Evolutionary conservation across 2,888 invertebrate genomes (phyloP).

Genomic region (Chalcis sispes): DNA sequence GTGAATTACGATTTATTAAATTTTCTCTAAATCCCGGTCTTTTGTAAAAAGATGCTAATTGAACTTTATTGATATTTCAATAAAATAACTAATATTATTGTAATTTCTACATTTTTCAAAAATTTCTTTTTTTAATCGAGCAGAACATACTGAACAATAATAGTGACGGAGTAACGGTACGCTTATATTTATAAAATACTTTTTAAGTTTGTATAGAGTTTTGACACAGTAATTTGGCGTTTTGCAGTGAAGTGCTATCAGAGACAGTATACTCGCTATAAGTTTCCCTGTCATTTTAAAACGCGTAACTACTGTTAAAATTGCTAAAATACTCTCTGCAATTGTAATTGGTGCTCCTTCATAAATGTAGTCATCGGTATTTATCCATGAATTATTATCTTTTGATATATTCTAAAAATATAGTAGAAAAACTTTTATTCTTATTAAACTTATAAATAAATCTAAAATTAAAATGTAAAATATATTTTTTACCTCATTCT

Average conservation of each 20-base stretch:
- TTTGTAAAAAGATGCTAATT: constrained; percentile 41
- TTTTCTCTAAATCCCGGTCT: constrained; percentile 39
- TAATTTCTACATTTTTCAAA: constrained; percentile 24
- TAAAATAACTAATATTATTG: constrained; percentile 40
- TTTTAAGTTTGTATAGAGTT: constrained; percentile 45
- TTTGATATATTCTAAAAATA: no score
- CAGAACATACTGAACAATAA: constrained; percentile 46
- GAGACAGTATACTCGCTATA: constrained; percentile 26
- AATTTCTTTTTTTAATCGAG: constrained; percentile 13
- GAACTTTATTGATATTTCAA: constrained; percentile 48
- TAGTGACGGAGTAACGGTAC: constrained; percentile 27
- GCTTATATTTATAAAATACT: constrained; percentile 28
- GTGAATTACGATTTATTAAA: constrained; percentile 55
- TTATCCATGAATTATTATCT: no score
- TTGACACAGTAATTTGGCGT: constrained; percentile 44
- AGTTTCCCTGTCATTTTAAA: constrained; percentile 33
- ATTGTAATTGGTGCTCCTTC: constrained; percentile 44
- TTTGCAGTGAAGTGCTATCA: constrained; percentile 47
- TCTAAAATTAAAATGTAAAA: no score
- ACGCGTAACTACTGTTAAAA: constrained; percentile 43
- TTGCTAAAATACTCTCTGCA: constrained; percentile 49
- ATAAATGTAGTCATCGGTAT: constrained; percentile 35
- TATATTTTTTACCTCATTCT: no score
- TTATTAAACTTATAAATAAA: no score
- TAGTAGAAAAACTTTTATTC: no score